A percentile compares a stretch with the other conserved stretches of the same genome.
Conservation (phyloP, 2,888 invertebrate species). For the Cerastoderma edule region DNA sequence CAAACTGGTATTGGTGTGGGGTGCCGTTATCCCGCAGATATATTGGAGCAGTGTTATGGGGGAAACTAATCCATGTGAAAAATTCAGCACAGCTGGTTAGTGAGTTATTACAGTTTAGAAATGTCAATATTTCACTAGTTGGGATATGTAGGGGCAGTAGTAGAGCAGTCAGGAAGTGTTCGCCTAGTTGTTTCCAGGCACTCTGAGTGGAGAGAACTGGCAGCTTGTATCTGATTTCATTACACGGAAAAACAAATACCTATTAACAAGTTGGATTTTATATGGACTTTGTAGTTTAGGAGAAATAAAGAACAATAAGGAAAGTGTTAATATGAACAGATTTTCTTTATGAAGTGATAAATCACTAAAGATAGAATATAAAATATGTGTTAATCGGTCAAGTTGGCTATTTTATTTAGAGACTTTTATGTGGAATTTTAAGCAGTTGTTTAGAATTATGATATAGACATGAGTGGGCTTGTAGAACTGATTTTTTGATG, state of each 20-base stretch:
- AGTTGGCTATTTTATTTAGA: no score
- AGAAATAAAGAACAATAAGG: no score
- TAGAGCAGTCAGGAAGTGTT: conserved; percentile 14
- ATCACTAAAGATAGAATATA: no score
- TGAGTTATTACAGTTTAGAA: conserved; percentile 24
- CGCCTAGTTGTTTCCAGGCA: conserved; percentile 9
- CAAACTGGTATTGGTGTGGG: background rate
- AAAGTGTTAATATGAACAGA: no score
- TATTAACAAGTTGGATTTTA: no score
- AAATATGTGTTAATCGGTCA: no score
- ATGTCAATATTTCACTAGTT: conserved; percentile 36
- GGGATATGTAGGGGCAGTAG: conserved; percentile 19
- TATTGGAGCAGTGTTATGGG: conserved; percentile 3
- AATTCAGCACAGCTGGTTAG: conserved; percentile 31
- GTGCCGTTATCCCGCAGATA: background rate
- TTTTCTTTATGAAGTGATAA: no score
- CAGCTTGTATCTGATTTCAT: conserved; percentile 3
- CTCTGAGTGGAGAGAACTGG: background rate
- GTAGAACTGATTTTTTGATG: no score
- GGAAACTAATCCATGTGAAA: conserved; percentile 29
- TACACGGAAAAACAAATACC: background rate
- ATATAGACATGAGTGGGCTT: no score
- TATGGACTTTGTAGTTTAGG: no score
- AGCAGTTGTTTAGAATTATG: no score
- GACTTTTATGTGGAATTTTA: no score